These are phyloP conservation scores for Heliopora coerulea DNA, from an alignment of 92 coral and sea anemone genomes.

Conservation along the genomic window DNA sequence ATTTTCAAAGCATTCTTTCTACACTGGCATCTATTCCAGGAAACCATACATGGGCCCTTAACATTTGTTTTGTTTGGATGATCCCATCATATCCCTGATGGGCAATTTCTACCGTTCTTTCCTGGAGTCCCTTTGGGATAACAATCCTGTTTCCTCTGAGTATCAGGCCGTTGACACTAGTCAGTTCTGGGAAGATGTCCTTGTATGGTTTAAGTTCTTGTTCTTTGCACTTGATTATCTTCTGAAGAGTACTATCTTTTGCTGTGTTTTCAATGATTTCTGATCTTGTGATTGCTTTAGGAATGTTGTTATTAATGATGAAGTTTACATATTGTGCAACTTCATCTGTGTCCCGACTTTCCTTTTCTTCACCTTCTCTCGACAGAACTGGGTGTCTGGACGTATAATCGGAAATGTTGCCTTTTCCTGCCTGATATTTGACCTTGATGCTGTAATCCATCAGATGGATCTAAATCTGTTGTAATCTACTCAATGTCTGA, in stretches of 20 bases:
- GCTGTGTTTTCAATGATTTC: too few relatives aligned
- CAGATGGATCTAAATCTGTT: conserved; percentile 35
- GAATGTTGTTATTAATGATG: neutral
- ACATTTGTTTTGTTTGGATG: neutral
- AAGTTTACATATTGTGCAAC: neutral
- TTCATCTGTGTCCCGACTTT: neutral
- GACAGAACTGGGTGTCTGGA: conserved; percentile 45
- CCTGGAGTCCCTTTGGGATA: too few relatives aligned
- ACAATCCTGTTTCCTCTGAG: too few relatives aligned
- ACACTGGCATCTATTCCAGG: conserved; percentile 29
- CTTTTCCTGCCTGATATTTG: conserved; percentile 48
- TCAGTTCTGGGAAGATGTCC: too few relatives aligned
- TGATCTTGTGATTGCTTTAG: neutral
- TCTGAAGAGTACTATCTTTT: too few relatives aligned
- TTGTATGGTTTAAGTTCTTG: too few relatives aligned
- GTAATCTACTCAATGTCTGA: conserved; percentile 33
- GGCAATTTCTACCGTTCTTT: too few relatives aligned
- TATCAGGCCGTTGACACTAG: too few relatives aligned
- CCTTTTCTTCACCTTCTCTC: neutral
- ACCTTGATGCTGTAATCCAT: conserved; percentile 44
- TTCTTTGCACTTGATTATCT: too few relatives aligned
- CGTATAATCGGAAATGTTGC: conserved; percentile 50
- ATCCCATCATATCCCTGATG: neutral
- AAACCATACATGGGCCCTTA: conserved; percentile 42
- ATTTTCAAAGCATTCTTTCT: conserved; percentile 37